Base-by-base conservation (phyloP, 2,113 vertebrate genomes). In the Mixornis gularis region DNA sequence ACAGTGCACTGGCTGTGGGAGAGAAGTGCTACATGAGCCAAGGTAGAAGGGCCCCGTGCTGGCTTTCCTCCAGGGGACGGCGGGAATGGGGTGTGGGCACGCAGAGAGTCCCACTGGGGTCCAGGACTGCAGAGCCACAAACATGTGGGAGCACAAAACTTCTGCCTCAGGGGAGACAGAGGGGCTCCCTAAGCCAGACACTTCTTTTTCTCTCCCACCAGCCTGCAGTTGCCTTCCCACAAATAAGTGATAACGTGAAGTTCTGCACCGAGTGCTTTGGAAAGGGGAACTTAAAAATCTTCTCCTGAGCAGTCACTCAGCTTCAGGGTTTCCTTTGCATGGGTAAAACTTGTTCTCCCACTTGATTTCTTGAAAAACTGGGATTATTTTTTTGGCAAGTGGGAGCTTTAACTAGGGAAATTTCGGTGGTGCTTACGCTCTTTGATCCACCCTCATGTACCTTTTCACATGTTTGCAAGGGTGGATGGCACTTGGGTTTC, bases 51-150 rank as follows among this genome's bases (percentile, higher is more conserved):
- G 1, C 21, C 27, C 51, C 6, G 0, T 0, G 2, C 49, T 77
- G 89, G n/a, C 21, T 90, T 30, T 41, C 21, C 72, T 62, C 32
- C 3, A 3, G 27, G 26, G 36, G 6, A 40, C 30, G 32, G 76
- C 0, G 0, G 66, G 38, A 69, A 49, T 6, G 11, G 53, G 58
- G 27, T 36, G 48, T 3, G 0, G 44, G 26, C 4, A 4, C 25
- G 34, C 73, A 51, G 7, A 25, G 44, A 46, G 10, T 41, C 49
- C 3, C 2, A 5, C 58, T 1, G 1, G 36, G 18, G 15, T 25
- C 27, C 7, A 1, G 30, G 36, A 56, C 21, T 2, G 20, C 20
- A 51, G 44, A 76, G 27, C 26, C 9, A 1, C 43, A 27, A 12
- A 27, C 5, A 0, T 5, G 58, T 43, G 85, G 55, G 38, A 90